phyloP scores from a whole-genome alignment of 2,113 vertebrate genomes.

The Cryptoleucopteryx plumbea region DNA sequence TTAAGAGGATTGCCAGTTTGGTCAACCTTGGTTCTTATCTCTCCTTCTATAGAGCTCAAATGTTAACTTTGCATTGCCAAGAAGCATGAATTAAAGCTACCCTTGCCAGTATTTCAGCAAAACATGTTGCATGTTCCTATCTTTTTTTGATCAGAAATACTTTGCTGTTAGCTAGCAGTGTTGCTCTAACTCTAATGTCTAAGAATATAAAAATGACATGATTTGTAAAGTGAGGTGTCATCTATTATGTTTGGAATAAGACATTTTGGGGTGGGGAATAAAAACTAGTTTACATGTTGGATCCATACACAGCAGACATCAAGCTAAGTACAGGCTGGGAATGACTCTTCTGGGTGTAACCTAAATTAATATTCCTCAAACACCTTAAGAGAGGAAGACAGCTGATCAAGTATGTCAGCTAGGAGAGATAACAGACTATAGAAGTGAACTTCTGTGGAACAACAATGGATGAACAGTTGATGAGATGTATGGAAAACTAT shows the following conservation, averaged over 20 bases:
- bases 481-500: not conserved
- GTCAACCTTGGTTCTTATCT: not conserved
- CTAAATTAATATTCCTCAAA: not conserved
- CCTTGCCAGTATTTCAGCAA: not conserved
- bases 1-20: not conserved
- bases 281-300: not conserved
- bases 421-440: not conserved
- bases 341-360: not conserved
- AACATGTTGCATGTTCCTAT: not conserved
- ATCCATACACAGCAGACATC: not conserved
- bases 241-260: not conserved
- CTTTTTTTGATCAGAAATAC: not conserved
- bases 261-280: not conserved
- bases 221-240: not conserved
- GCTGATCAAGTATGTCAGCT: not conserved
- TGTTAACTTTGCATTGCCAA: not conserved
- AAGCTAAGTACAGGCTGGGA: not conserved
- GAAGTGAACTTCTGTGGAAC: not conserved
- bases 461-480: not conserved
- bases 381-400: not conserved
- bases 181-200: not conserved
- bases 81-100: not conserved
- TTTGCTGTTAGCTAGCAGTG: not conserved
- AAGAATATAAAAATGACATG: not conserved
- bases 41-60: not conserved